Conservation (phyloP, 2,113 vertebrate species). For the Calidris pugnax region DNA sequence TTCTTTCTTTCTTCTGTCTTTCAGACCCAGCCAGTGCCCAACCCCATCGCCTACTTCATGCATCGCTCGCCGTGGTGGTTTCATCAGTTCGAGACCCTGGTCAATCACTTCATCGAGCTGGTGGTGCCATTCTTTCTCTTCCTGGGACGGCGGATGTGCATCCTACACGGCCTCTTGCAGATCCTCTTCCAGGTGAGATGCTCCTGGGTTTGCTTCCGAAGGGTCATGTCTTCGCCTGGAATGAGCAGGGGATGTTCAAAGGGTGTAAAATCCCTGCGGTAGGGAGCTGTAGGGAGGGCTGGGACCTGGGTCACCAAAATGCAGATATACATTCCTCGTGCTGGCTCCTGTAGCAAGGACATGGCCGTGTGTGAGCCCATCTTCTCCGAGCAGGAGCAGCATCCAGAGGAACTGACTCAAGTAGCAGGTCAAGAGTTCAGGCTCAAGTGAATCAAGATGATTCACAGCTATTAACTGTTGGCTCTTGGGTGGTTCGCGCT, state of each 20-base stretch:
- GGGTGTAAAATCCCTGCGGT: not conserved
- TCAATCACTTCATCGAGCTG: slow-evolving; percentile 92
- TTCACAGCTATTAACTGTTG: not conserved
- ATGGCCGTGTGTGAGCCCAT: accelerated
- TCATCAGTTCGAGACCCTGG: slow-evolving; percentile 84
- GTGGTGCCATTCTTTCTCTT: slow-evolving; percentile 87
- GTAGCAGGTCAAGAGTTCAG: not conserved
- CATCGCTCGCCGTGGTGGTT: slow-evolving; percentile 89
- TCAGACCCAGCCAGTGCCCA: slow-evolving; percentile 95
- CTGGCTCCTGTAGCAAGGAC: not conserved
- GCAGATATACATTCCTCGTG: accelerated
- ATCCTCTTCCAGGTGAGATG: slow-evolving; percentile 90
- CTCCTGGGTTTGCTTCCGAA: accelerated
- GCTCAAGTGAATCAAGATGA: not conserved
- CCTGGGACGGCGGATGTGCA: slow-evolving; percentile 84
- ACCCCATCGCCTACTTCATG: slow-evolving; percentile 90
- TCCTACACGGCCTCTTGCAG: slow-evolving; percentile 83
- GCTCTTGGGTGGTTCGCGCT: not conserved
- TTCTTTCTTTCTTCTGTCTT: not conserved
- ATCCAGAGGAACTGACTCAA: not conserved
- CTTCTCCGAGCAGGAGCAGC: not conserved
- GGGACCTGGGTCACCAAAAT: not conserved
- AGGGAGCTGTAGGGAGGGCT: not conserved
- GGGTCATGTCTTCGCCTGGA: accelerated
- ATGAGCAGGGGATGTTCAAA: not conserved